Evolutionary conservation across 2,797 vertebrate species (phyloP).

Genomic region (Lindbergichthys nudifrons): DNA sequence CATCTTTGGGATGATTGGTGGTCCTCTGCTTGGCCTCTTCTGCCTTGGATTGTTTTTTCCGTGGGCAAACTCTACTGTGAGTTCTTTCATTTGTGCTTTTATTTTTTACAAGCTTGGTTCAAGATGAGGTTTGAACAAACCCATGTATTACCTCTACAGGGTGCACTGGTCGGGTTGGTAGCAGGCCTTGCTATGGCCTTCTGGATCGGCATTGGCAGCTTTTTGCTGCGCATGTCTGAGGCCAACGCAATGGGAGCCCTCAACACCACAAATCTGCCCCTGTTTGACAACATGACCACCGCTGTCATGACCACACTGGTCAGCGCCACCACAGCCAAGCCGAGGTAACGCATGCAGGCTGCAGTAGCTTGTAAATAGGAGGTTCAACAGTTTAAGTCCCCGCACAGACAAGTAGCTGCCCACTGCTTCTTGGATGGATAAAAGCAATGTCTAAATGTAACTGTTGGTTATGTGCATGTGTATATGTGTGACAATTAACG

Average conservation of each 20-base stretch:
- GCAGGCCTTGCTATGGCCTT: slow-evolving; percentile 93
- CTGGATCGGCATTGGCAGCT: slow-evolving; percentile 94
- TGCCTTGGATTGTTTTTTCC: slow-evolving; percentile 95
- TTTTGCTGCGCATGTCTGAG: slow-evolving; percentile 67
- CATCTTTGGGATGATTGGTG: slow-evolving; percentile 98
- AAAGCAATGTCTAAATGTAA: no score
- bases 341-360: slow-evolving; percentile 70
- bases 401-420: no score
- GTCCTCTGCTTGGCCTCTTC: slow-evolving; percentile 93
- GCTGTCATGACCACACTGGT: slow-evolving; percentile 74
- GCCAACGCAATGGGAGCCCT: not conserved
- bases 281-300: slow-evolving; percentile 81
- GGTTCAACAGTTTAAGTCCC: no score
- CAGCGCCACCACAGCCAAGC: slow-evolving; percentile 49
- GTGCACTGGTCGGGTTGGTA: slow-evolving; percentile 88
- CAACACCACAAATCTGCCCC: slow-evolving; percentile 62
- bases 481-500: no score
- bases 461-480: no score
- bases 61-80: slow-evolving; percentile 91
- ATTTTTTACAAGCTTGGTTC: not conserved
- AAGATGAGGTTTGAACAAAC: not conserved
- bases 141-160: slow-evolving; percentile 76
- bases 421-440: no score
- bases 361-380: no score
- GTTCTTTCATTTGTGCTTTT: slow-evolving; percentile 41